Evolutionary conservation across 1,140 invertebrate species (phyloP), one percentile per base, ranked within the genome.

Genomic region (Drosophila triauraria): DNA sequence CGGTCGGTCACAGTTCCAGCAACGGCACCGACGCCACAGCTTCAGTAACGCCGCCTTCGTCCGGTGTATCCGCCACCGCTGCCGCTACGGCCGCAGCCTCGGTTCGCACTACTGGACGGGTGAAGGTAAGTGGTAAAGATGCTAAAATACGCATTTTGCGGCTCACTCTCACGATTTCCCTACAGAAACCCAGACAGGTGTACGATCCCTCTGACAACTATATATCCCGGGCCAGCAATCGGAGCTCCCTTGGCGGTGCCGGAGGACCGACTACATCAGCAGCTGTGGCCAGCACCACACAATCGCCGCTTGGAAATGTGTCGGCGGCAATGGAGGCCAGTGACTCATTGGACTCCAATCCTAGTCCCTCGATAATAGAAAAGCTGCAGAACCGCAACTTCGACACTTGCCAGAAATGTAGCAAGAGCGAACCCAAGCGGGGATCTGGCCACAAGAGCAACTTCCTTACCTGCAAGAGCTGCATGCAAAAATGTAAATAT

Each of bases 181-280:
- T 0, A 5, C 40, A 92, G 86, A 92, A 92, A 86, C 91, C 91
- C 0, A 96, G 95, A 76, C 95, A 95, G 72, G 95, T 96, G 2
- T 96, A 96, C 77, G 95, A 96, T 93, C 95, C 95, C n/a, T 96
- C 95, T 0, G 95, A 96, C 63, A 95, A 95, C 76, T 94, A 95
- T 82, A 82, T 96, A n/a, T 95, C 95, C 6, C 95, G 95, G 44
- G 27, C 74, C 56, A 68, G 48, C 47, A 54, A 68, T 25, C 47
- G 48, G 32, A 56, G 23, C 48, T 60, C 51, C 30, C 9, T 43
- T 15, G 48, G 27, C 42, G 27, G 3, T 10, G 7, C 20, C 32
- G 20, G 51, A 43, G 25, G n/a, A 4, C 61, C 0, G 4, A 27
- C 50, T 20, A 30, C n/a, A 3, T 5, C 32, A n/a, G 15, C 54